Base-by-base conservation (phyloP, 2,797 vertebrate genomes). In the Oreochromis mossambicus region DNA sequence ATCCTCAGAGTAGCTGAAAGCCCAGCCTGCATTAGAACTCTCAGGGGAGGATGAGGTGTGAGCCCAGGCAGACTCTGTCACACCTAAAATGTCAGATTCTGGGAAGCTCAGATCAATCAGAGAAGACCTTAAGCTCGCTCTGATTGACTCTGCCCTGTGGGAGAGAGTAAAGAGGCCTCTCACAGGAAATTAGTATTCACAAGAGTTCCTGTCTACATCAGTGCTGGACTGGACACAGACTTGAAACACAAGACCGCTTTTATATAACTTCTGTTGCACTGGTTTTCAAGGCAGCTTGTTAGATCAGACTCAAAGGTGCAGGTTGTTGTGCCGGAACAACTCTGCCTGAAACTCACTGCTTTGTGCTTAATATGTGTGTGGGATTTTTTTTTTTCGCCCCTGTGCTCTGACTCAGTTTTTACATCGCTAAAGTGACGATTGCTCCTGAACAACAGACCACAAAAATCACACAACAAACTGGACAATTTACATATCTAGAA, bases 171-270 rank as follows among this genome's bases (percentile, higher is more conserved):
- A 87, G 79, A 41, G 70, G 81, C 80, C 85, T 88, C 83, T 87
- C 78, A 90, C 89, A 89, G 91, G 92, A 94, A 94, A 92, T 92
- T 81, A 61, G 80, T 82, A 89, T 90, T 89, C 91, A 87, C 85
- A 19, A 83, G 90, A 85, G 91, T 86, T 70, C 8, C 24, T 81
- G 56, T 55, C 76, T 52, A 89, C 32, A 15, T 90, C 88, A 87
- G 78, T 3, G 32, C 76, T 81, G 73, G 63, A 82, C 63, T 78
- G 70, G 79, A 86, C 68, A 83, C 58, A 54, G 78, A 66, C 82
- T 66, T 86, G 43, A 88, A 87, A 79, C 80, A 75, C 79, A 56
- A 84, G 8, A 70, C 78, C 9, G 38, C 84, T 85, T 84, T 79
- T 61, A 43, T 75, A 41, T 13, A 61, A 61, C 54, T 82, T 80